Evolutionary conservation across 2,888 invertebrate genomes (phyloP).

Genomic region (Callyntrura guangdongensis): DNA sequence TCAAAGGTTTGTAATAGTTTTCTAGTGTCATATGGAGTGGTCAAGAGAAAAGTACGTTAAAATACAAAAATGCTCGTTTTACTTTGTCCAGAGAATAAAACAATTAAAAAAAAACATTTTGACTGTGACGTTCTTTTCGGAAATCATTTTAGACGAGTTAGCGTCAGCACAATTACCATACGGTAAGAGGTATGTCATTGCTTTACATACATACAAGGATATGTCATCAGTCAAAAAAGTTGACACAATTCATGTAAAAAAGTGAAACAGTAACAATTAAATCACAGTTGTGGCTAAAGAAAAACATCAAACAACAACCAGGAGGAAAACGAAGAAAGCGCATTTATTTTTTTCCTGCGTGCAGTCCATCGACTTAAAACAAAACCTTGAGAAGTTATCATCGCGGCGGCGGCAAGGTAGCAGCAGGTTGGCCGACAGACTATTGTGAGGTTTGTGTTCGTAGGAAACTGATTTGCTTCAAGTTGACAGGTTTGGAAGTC

Average conservation of each 20-base stretch:
- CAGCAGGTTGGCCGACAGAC: constrained; percentile 70
- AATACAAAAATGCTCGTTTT: no score
- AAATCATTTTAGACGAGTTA: no score
- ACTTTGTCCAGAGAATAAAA: no score
- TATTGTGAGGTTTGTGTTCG: neutral
- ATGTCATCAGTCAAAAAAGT: constrained; percentile 8
- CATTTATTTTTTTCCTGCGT: constrained; percentile 12
- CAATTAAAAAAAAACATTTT: no score
- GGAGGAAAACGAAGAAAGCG: neutral
- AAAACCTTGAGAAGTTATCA: constrained; percentile 68
- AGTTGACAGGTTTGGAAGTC: constrained; percentile 75
- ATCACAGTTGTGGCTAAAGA: neutral
- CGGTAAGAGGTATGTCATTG: neutral
- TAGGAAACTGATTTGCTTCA: constrained; percentile 63
- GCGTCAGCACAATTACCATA: no score
- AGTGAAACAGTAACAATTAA: constrained; percentile 38
- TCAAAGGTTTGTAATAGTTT: no score
- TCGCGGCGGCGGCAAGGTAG: constrained; percentile 75
- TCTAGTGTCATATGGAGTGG: no score
- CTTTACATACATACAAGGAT: neutral
- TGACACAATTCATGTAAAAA: neutral
- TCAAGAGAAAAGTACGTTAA: no score
- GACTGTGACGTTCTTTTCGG: no score
- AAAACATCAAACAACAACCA: neutral
- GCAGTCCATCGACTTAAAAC: constrained; percentile 41